Base-by-base conservation (phyloP, 2,797 vertebrate species). In the Sarcophilus harrisii region DNA sequence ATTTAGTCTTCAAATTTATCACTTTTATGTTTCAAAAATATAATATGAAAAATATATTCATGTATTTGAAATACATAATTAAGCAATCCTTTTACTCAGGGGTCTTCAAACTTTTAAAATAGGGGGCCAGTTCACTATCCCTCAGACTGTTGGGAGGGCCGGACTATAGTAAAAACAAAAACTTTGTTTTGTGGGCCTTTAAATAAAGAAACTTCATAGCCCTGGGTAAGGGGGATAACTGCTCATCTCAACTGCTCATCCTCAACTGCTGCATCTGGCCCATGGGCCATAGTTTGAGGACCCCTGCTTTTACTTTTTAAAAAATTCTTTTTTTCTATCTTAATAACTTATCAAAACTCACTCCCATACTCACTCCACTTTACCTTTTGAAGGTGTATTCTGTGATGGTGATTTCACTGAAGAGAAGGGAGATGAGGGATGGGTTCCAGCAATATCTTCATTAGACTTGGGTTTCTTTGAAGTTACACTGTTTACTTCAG, bases 391-490 rank as follows among this genome's bases (percentile, higher is more conserved):
- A 93, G 97, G 89, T 28, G 92, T 0, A 94, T 29, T 95, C 92
- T 97, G 97, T 97, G 94, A 58, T 96, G 96, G 59, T 97, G 97
- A 97, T 18, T 91, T 96, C 94, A 91, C 90, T 94, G 95, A 27
- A 96, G 97, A 90, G n/a, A 73, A 95, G 59, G 97, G 18, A 90
- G n/a, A 0, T 52, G 94, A 97, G 2, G 97, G 90, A 92, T 52
- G 96, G 92, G 91, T 96, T 96, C 96, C 96, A 97, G 95, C 97
- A 98, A 98, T 92, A 14, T 92, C 54, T 92, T 99, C 99, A 91
- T 6, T 95, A 13, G 97, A 91, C 97, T 99, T 99, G 38, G 98
- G 94, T 98, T 98, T 99, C 98, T 99, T 99, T 91, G 96, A 96
- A 91, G 95, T 95, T 92, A 81, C 97, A 95, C 97, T 98, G 91